Percentiles rank a stretch among this genome's conserved stretches.
These are phyloP conservation scores for Pachycephus smyrnensis DNA, from an alignment of 2,888 invertebrate genomes.

Conservation along the genomic window DNA sequence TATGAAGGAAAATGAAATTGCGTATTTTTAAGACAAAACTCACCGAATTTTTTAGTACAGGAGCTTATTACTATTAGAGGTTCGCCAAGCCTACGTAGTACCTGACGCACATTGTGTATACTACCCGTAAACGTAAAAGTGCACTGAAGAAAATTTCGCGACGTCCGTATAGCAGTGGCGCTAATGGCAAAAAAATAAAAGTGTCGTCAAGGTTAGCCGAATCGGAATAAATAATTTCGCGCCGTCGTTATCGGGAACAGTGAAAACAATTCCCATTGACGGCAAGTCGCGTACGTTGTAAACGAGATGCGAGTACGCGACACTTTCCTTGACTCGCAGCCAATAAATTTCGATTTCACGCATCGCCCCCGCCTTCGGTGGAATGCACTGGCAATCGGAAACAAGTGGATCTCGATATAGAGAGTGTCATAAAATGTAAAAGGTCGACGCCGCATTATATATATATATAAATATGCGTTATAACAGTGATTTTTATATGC, in stretches of 20 bases:
- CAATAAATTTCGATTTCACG: conserved; percentile 5
- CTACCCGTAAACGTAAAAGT: background rate
- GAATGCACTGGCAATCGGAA: background rate
- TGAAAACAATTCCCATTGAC: background rate
- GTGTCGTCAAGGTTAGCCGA: background rate
- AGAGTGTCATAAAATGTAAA: too few relatives aligned
- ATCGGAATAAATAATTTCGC: background rate
- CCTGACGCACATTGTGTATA: background rate
- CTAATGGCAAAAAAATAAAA: background rate
- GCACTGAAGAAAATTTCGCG: background rate
- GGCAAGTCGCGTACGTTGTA: background rate
- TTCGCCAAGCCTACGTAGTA: background rate
- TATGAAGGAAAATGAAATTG: background rate
- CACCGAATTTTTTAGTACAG: background rate
- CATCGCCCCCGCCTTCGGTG: background rate
- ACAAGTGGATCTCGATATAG: background rate
- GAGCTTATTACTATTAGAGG: background rate
- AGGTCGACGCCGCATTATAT: too few relatives aligned
- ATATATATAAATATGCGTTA: background rate
- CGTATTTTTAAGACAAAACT: background rate
- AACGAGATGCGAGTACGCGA: background rate
- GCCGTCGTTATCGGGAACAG: background rate
- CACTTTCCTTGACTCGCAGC: background rate
- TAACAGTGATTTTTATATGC: background rate
- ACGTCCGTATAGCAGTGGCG: background rate